Percentiles rank a stretch among this genome's conserved stretches.
Conservation (phyloP, 2,888 invertebrate species). For the Yponomeuta evonymella region DNA sequence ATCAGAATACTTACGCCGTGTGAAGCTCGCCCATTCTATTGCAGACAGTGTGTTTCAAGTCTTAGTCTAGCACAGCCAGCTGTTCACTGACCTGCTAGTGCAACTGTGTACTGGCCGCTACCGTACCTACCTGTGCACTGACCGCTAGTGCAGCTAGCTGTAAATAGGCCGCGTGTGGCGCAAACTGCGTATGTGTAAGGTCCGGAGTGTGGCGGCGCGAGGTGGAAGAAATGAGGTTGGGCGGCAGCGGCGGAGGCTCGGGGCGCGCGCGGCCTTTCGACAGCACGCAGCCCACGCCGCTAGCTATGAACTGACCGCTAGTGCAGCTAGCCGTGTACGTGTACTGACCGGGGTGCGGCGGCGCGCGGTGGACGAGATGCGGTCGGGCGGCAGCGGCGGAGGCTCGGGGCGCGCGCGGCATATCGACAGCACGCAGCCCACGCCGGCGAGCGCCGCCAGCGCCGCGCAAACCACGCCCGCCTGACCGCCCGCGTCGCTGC, state of each 20-base stretch:
- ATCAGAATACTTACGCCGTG: too few relatives aligned
- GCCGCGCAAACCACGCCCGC: conserved; percentile 79
- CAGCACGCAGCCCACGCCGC: conserved; percentile 77
- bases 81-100: conserved; percentile 29
- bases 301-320: too few relatives aligned
- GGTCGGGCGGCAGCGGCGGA: conserved; percentile 52
- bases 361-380: conserved; percentile 57
- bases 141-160: too few relatives aligned
- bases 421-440: conserved; percentile 78
- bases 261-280: conserved; percentile 67
- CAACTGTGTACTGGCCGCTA: conserved; percentile 43
- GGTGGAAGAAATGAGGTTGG: too few relatives aligned
- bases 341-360: conserved; percentile 35
- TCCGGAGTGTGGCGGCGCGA: too few relatives aligned
- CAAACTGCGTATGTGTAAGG: too few relatives aligned
- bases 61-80: not conserved
- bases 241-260: too few relatives aligned
- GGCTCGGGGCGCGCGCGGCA: conserved; percentile 65
- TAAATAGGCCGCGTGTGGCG: too few relatives aligned
- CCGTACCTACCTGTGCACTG: too few relatives aligned
- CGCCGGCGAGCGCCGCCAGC: conserved; percentile 77
- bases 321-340: conserved; percentile 5
- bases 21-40: too few relatives aligned
- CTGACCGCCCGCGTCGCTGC: conserved; percentile 69
- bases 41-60: not conserved